phyloP scores from a whole-genome alignment of 1,140 invertebrate genomes.

The Procambarus virginalis region DNA sequence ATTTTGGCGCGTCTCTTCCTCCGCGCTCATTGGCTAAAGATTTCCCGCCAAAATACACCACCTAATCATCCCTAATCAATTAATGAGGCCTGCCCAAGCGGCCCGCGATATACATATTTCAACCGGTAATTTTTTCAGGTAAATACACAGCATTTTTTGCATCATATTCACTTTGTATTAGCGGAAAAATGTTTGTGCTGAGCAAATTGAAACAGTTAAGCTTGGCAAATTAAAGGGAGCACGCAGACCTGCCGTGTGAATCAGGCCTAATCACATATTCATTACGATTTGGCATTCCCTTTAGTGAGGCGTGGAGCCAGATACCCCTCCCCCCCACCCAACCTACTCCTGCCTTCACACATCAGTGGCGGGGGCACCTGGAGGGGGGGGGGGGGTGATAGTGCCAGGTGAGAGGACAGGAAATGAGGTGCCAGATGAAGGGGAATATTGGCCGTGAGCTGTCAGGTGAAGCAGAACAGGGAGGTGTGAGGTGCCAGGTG shows the following conservation, averaged over 20 bases:
- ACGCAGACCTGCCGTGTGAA: background rate
- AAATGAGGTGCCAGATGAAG: background rate
- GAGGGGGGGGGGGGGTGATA: background rate
- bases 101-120: background rate
- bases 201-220: conserved; percentile 35
- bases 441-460: background rate
- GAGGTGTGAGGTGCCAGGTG: background rate
- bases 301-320: background rate
- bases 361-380: too few relatives aligned
- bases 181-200: too few relatives aligned
- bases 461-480: background rate
- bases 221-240: conserved; percentile 13
- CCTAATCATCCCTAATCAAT: background rate
- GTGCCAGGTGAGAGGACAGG: background rate
- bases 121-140: background rate
- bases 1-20: background rate
- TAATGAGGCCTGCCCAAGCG: background rate
- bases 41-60: background rate
- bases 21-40: background rate
- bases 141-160: too few relatives aligned
- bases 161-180: too few relatives aligned
- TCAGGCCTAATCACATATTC: conserved; percentile 40
- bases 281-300: conserved; percentile 41
- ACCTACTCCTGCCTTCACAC: too few relatives aligned
- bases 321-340: too few relatives aligned